Evolutionary conservation across 92 coral and sea anemone species (phyloP).

Genomic region (Umimayanthus chanpuru): DNA sequence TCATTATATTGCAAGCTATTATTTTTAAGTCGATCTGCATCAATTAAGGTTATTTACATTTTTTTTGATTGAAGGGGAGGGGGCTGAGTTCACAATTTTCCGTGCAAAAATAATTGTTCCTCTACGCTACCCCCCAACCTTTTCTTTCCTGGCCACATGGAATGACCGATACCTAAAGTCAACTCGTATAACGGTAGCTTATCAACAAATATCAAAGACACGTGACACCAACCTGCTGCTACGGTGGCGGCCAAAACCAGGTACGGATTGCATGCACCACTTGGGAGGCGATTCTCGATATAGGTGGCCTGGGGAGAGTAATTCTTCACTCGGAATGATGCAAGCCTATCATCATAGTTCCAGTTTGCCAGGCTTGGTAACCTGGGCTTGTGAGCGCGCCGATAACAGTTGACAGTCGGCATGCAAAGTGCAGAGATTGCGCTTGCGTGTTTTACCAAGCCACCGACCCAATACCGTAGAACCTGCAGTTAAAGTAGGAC

Average conservation of each 20-base stretch:
- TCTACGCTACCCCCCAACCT: no score
- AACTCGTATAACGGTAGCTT: background rate
- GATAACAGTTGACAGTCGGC: conserved; percentile 38
- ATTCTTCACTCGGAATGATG: conserved; percentile 34
- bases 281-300: conserved; percentile 33
- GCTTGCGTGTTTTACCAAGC: conserved; percentile 24
- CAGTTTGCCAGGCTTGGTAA: conserved; percentile 22
- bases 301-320: conserved; percentile 31
- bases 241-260: conserved; percentile 32
- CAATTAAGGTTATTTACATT: no score
- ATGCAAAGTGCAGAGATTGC: conserved; percentile 13
- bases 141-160: no score
- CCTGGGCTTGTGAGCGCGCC: conserved; percentile 28
- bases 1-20: no score
- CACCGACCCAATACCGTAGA: conserved; percentile 24
- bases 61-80: no score
- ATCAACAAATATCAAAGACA: no score
- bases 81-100: no score
- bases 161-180: no score
- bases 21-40: no score
- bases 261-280: conserved; percentile 35
- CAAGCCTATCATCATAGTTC: conserved; percentile 7
- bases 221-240: conserved; percentile 23
- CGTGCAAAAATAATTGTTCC: no score
- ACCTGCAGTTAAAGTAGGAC: background rate